Evolutionary conservation across 2,797 vertebrate genomes (phyloP).

Genomic region (Sebastes ruberrimus): DNA sequence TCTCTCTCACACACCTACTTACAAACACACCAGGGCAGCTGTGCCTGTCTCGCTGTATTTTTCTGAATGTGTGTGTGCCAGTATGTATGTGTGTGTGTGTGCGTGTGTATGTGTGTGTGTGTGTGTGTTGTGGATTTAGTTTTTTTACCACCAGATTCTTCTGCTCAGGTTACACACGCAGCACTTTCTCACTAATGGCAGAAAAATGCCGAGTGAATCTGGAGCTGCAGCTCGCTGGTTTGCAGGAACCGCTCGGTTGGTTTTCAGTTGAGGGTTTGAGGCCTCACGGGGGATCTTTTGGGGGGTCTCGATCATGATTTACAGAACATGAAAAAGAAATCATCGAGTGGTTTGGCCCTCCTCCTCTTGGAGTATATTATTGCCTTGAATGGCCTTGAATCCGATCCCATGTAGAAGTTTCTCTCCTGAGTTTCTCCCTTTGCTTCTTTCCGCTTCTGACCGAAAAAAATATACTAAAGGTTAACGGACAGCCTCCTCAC

Average conservation of each 20-base stretch:
- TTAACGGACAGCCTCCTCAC: too few relatives aligned
- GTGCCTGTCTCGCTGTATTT: slow-evolving; percentile 22
- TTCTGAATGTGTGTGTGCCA: not conserved
- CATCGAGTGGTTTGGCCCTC: slow-evolving; percentile 6
- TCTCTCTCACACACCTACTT: slow-evolving; percentile 8
- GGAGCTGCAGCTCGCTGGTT: slow-evolving; percentile 30
- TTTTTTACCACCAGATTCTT: slow-evolving; percentile 49
- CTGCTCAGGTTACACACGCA: slow-evolving; percentile 67
- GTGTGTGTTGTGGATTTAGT: slow-evolving; percentile 25
- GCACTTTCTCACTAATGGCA: slow-evolving; percentile 58
- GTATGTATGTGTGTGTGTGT: not conserved
- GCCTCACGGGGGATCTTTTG: slow-evolving; percentile 30
- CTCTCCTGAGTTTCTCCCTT: not conserved
- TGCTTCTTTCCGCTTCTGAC: not conserved
- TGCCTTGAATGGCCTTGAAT: slow-evolving; percentile 3
- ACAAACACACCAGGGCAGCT: slow-evolving; percentile 45
- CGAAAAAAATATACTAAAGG: not conserved
- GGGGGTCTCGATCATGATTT: slow-evolving; percentile 30
- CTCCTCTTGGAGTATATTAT: slow-evolving; percentile 10
- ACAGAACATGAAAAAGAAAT: slow-evolving; percentile 49
- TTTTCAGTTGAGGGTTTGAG: slow-evolving; percentile 42
- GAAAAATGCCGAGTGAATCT: slow-evolving; percentile 63
- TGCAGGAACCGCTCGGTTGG: slow-evolving; percentile 33
- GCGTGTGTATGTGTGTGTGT: slow-evolving; percentile 2
- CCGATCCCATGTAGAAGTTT: not conserved